phyloP scores from a whole-genome alignment of 2,888 invertebrate genomes.

The Ischnus inquisitorius region DNA sequence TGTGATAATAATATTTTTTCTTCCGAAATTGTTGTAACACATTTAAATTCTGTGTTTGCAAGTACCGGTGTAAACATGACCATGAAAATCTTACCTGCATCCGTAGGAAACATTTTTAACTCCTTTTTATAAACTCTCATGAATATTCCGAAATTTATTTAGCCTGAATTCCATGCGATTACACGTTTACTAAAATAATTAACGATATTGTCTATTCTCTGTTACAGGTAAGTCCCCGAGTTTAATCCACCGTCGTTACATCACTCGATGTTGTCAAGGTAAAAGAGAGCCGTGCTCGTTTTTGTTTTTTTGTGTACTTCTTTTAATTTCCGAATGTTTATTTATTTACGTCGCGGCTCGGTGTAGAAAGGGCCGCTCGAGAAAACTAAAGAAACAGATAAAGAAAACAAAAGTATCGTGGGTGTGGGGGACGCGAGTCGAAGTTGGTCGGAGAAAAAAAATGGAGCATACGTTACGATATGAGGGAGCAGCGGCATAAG shows the following conservation, averaged over 20 bases:
- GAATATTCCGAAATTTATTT: not conserved
- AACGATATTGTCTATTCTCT: slow-evolving; percentile 22
- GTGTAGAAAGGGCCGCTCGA: not conserved
- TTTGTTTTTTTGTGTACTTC: no score
- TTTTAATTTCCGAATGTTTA: slow-evolving; percentile 12
- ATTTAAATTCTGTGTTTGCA: no score
- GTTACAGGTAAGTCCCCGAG: slow-evolving; percentile 63
- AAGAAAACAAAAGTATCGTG: slow-evolving; percentile 40
- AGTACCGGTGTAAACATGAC: no score
- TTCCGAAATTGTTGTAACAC: no score
- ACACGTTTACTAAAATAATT: not conserved
- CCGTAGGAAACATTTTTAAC: no score
- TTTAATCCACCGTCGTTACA: slow-evolving; percentile 56
- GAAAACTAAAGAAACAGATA: slow-evolving; percentile 52
- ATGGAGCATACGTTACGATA: slow-evolving; percentile 72
- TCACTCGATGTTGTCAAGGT: slow-evolving; percentile 56
- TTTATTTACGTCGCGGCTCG: slow-evolving; percentile 51
- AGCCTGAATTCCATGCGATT: not conserved
- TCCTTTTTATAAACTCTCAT: not conserved
- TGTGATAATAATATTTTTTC: no score
- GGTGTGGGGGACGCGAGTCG: slow-evolving; percentile 1
- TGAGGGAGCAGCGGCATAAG: slow-evolving; percentile 50
- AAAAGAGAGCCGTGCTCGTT: slow-evolving; percentile 28
- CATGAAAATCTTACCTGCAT: no score
- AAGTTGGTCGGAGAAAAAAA: slow-evolving; percentile 50